Conservation (phyloP, 1,140 invertebrate species). For the Hyles vespertilio region DNA sequence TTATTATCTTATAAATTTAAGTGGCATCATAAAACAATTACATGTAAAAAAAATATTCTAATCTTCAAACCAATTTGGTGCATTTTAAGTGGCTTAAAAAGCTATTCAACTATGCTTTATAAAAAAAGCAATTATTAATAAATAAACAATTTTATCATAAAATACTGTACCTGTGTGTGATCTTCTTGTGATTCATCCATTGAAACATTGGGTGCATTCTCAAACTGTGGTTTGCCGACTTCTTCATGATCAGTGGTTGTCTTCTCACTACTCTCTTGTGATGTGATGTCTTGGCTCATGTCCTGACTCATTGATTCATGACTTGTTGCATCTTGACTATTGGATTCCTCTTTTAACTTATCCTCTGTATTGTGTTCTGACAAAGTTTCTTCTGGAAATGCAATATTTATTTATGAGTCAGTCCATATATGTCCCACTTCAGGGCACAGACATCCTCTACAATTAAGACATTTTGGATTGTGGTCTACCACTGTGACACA, state of each 20-base stretch:
- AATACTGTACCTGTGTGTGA: slow-evolving; percentile 50
- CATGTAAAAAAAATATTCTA: too few species aligned
- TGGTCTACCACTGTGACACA: too few species aligned
- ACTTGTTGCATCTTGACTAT: slow-evolving; percentile 17
- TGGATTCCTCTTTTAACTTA: slow-evolving; percentile 28
- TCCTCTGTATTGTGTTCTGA: slow-evolving; percentile 21
- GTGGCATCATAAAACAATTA: too few species aligned
- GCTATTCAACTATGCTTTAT: too few species aligned
- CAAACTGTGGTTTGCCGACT: slow-evolving; percentile 58
- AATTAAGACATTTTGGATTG: too few species aligned
- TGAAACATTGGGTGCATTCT: slow-evolving; percentile 58
- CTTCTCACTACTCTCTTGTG: slow-evolving; percentile 15
- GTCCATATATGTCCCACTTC: not conserved
- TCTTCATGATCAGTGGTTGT: slow-evolving; percentile 31
- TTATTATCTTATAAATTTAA: too few species aligned
- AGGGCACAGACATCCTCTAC: too few species aligned
- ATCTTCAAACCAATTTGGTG: slow-evolving; percentile 2
- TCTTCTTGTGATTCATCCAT: slow-evolving; percentile 61
- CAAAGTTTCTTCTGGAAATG: slow-evolving; percentile 4
- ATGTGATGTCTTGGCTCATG: slow-evolving; percentile 13
- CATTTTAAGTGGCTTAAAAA: too few species aligned
- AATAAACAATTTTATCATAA: not conserved
- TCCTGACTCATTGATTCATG: slow-evolving; percentile 14
- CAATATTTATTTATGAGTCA: slow-evolving; percentile 1
- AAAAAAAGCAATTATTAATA: too few species aligned